Percentiles rank a stretch among this genome's conserved stretches.
Conservation (phyloP, 1,140 invertebrate species). For the Drosophila saltans region DNA sequence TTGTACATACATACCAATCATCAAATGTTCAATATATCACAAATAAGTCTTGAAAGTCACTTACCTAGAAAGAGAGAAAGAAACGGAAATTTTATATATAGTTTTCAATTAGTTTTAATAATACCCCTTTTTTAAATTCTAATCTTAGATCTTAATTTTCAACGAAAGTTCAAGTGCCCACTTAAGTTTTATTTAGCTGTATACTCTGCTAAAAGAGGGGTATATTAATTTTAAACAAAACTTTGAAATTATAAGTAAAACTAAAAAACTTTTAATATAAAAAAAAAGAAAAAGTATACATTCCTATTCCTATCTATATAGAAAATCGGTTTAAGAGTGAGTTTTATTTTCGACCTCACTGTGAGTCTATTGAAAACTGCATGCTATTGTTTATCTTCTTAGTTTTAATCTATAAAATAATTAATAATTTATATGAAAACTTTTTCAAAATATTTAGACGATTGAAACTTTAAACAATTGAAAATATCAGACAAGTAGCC, state of each 20-base stretch:
- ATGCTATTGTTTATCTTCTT: no score
- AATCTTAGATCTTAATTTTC: not conserved
- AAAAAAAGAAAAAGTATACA: no score
- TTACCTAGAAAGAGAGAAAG: conserved; percentile 62
- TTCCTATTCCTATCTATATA: no score
- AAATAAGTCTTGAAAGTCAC: conserved; percentile 20
- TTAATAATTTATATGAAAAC: no score
- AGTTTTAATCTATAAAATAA: no score
- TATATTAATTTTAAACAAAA: not conserved
- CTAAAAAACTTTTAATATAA: no score
- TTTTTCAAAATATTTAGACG: no score
- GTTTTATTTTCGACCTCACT: no score
- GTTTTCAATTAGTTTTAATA: conserved; percentile 27
- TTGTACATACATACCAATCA: conserved; percentile 65
- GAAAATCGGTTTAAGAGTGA: no score
- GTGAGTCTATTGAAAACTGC: no score
- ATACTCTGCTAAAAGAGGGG: not conserved
- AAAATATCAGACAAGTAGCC: no score
- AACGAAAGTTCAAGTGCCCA: not conserved
- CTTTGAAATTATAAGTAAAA: not conserved
- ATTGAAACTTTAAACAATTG: no score
- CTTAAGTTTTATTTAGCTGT: conserved; percentile 13
- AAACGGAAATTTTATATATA: conserved; percentile 10
- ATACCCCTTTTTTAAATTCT: conserved; percentile 2
- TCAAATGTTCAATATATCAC: not conserved